Conservation (phyloP, 1,140 invertebrate genomes). For the Melipona quadrifasciata region DNA sequence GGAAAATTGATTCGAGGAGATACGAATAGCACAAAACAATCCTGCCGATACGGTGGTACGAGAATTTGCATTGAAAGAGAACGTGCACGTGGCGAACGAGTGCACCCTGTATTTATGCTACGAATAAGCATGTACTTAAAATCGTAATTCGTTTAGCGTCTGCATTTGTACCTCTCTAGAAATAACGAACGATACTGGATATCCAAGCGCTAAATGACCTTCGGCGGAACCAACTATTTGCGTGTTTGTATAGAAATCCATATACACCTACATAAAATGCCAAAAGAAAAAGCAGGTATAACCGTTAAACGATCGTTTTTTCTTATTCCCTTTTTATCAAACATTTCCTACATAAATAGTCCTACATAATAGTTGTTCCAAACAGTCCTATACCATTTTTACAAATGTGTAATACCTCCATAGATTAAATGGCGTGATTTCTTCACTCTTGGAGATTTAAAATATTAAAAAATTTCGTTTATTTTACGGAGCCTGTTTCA, state of each 20-base stretch:
- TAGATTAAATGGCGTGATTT: background rate
- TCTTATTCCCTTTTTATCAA: constrained; percentile 14
- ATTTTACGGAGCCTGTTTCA: background rate
- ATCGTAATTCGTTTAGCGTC: constrained; percentile 51
- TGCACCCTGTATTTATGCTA: constrained; percentile 52
- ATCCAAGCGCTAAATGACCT: constrained; percentile 67
- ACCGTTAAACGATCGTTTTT: constrained; percentile 25
- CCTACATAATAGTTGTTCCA: no score
- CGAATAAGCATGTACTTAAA: constrained; percentile 63
- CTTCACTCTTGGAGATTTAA: no score
- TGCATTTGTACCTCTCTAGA: constrained; percentile 65
- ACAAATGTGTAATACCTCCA: background rate
- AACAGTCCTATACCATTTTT: background rate
- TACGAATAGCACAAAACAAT: constrained; percentile 55
- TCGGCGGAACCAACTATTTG: constrained; percentile 76
- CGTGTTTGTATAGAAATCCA: constrained; percentile 78
- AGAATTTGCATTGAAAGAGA: constrained; percentile 23
- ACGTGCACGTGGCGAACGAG: background rate
- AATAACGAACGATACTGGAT: constrained; percentile 56
- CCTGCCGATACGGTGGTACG: constrained; percentile 32
- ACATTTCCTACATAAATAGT: background rate
- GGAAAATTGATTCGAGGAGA: constrained; percentile 18
- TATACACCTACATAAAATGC: constrained; percentile 72
- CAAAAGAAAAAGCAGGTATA: constrained; percentile 74
- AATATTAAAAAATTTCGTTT: background rate